Evolutionary conservation across 2,113 vertebrate genomes (phyloP).

Genomic region (Mormoops blainvillei): DNA sequence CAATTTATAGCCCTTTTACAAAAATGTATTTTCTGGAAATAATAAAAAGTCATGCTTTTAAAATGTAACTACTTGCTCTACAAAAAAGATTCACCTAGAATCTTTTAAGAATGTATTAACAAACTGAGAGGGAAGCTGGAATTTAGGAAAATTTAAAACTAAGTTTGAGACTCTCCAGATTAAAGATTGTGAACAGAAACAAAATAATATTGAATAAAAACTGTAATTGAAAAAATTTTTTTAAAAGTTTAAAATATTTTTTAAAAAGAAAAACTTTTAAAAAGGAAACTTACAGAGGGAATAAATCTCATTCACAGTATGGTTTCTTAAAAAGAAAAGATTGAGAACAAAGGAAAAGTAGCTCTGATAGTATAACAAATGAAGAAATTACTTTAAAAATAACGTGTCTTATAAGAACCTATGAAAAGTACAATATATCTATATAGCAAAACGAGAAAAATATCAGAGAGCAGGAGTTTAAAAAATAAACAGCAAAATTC

Average conservation of each 20-base stretch:
- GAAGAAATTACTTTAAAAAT: not conserved
- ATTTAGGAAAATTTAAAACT: slow-evolving; percentile 19
- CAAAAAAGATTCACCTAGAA: not conserved
- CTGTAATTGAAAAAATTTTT: too few relatives aligned
- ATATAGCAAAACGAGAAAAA: slow-evolving; percentile 11
- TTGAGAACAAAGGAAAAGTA: slow-evolving; percentile 15
- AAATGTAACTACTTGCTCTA: slow-evolving; percentile 2
- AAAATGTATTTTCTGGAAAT: slow-evolving; percentile 17
- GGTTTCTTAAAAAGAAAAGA: not conserved
- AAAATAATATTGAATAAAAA: not conserved
- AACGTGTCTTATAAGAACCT: not conserved
- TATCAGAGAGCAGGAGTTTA: not conserved
- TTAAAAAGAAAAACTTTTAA: too few relatives aligned
- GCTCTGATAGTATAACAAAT: not conserved
- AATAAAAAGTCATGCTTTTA: slow-evolving; percentile 2
- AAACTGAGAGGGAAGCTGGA: not conserved
- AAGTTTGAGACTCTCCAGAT: not conserved
- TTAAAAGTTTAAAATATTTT: too few relatives aligned
- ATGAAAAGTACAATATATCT: not conserved
- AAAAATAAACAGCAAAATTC: slow-evolving; percentile 2
- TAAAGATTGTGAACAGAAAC: slow-evolving; percentile 7
- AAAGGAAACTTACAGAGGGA: not conserved
- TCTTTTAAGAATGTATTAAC: slow-evolving; percentile 16
- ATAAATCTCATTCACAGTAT: not conserved
- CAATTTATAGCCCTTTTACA: slow-evolving; percentile 13